These are phyloP conservation scores for Potamarius usumacintae DNA, from an alignment of 2,113 vertebrate species.

Conservation along the genomic window DNA sequence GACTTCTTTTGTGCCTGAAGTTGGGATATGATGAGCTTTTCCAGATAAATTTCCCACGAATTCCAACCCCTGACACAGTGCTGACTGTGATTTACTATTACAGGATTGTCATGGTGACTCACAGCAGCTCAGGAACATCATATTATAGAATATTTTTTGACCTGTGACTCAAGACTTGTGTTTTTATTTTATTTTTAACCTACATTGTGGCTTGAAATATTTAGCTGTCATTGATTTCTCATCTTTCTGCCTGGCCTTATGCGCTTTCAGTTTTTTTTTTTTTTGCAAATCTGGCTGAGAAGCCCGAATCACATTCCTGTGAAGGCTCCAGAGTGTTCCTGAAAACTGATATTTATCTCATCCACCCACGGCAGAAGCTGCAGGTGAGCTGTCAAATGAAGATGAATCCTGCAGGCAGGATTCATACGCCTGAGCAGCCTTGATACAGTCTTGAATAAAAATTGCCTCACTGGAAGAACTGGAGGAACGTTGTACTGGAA, in stretches of 20 bases:
- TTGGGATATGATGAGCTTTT: neutral
- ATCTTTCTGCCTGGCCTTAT: neutral
- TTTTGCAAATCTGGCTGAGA: neutral
- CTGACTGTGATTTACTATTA: constrained; percentile 10
- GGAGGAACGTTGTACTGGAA: neutral
- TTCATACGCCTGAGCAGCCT: neutral
- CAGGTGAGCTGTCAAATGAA: constrained; percentile 37
- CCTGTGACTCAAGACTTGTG: neutral
- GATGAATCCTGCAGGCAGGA: constrained; percentile 16
- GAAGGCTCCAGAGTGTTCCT: constrained; percentile 9
- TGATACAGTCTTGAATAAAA: neutral
- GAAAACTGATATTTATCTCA: constrained; percentile 33
- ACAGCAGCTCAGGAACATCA: neutral
- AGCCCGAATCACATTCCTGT: neutral
- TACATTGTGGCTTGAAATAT: neutral
- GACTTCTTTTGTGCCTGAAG: neutral
- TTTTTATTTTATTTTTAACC: constrained; percentile 3
- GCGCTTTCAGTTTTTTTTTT: neutral
- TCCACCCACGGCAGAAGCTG: constrained; percentile 19
- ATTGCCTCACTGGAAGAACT: neutral
- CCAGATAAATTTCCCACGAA: neutral
- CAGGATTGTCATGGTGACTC: constrained; percentile 6
- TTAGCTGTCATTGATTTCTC: constrained; percentile 8
- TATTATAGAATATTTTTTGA: neutral
- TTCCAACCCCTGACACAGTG: neutral